phyloP scores from a whole-genome alignment of 1,140 invertebrate species.

The Neuroterus valhalla region DNA sequence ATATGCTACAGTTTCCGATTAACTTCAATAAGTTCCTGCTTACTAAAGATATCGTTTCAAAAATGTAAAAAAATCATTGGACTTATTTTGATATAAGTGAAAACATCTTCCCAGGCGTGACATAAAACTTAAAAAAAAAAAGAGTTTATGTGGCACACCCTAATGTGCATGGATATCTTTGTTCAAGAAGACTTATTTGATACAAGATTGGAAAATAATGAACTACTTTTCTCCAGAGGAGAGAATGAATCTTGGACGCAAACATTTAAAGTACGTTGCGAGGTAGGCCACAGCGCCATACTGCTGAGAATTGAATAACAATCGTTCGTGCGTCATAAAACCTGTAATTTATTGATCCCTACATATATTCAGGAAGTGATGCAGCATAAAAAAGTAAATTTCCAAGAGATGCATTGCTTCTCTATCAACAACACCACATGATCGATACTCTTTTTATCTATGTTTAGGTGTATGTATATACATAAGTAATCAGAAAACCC shows the following conservation, averaged over 20 bases:
- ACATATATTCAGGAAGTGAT: slow-evolving; percentile 4
- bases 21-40: too few relatives aligned
- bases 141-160: too few relatives aligned
- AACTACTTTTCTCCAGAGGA: neutral
- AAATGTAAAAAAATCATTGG: too few relatives aligned
- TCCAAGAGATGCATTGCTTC: neutral
- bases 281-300: slow-evolving; percentile 4
- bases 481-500: neutral
- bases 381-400: neutral
- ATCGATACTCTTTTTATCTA: neutral
- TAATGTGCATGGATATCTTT: neutral
- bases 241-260: slow-evolving; percentile 10
- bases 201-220: neutral
- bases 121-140: too few relatives aligned
- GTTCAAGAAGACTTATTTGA: neutral
- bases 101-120: too few relatives aligned
- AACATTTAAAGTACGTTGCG: slow-evolving; percentile 11
- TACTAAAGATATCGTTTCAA: too few relatives aligned
- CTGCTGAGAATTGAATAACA: slow-evolving; percentile 9
- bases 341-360: slow-evolving; percentile 14
- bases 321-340: slow-evolving; percentile 19
- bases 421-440: neutral
- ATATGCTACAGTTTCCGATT: too few relatives aligned
- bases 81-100: too few relatives aligned
- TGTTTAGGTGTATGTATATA: neutral